Evolutionary conservation across 2,888 invertebrate genomes (phyloP).

Genomic region (Drosophila mettleri): DNA sequence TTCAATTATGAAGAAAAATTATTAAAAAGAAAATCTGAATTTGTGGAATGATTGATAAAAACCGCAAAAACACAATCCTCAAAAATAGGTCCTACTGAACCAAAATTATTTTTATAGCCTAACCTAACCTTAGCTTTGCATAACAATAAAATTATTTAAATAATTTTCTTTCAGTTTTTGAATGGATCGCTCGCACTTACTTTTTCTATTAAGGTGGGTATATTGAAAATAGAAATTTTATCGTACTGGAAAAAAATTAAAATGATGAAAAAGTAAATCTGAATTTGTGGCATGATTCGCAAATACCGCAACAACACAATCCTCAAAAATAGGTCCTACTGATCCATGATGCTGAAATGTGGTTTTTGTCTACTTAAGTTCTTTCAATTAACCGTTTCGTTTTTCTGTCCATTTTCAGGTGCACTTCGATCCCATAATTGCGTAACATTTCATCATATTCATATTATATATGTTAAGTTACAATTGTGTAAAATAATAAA

Average conservation of each 20-base stretch:
- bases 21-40: constrained; percentile 61
- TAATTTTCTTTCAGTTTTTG: constrained; percentile 4
- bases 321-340: constrained; percentile 71
- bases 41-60: constrained; percentile 79
- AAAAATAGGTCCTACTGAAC: constrained; percentile 81
- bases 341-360: constrained; percentile 18
- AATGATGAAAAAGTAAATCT: constrained; percentile 40
- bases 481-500: not conserved
- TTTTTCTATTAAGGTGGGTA: constrained; percentile 5
- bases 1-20: not conserved
- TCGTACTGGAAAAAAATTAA: not conserved
- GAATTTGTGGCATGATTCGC: constrained; percentile 63
- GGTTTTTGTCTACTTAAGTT: not conserved
- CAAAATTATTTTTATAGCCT: too few species aligned
- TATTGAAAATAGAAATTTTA: not conserved
- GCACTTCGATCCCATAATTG: constrained; percentile 17
- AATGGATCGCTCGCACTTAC: too few species aligned
- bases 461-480: not conserved
- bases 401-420: constrained; percentile 43
- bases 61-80: constrained; percentile 81
- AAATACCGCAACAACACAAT: constrained; percentile 69
- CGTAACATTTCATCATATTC: not conserved
- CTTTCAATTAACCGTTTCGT: not conserved
- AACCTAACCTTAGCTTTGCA: not conserved
- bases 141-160: not conserved